These are phyloP conservation scores for Oncorhynchus clarkii DNA, from an alignment of 2,113 vertebrate species.

Conservation along the genomic window DNA sequence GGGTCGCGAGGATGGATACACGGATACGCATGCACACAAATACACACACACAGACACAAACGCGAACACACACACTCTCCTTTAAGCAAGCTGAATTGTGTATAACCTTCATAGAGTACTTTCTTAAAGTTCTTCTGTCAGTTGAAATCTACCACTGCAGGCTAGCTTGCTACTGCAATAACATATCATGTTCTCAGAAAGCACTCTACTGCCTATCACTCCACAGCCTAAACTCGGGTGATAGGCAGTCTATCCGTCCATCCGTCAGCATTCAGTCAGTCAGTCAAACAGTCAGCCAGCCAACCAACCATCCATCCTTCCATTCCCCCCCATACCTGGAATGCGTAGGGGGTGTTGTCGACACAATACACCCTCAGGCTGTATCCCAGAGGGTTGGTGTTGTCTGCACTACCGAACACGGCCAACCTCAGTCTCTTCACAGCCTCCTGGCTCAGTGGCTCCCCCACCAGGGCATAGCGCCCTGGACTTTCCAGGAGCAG, in stretches of 20 bases:
- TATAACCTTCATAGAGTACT: neutral
- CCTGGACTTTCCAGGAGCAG: slow-evolving; percentile 91
- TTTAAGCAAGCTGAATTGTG: neutral
- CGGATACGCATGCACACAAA: too few species aligned
- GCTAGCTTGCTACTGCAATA: neutral
- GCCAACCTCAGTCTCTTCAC: slow-evolving; percentile 92
- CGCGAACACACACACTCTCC: neutral
- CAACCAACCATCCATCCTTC: slow-evolving; percentile 26
- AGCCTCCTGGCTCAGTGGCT: slow-evolving; percentile 85
- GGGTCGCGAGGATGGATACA: too few species aligned
- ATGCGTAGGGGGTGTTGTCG: slow-evolving; percentile 93
- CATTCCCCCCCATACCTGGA: slow-evolving; percentile 79
- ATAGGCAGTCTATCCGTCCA: neutral
- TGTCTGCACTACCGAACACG: slow-evolving; percentile 87
- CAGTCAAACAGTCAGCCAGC: too few species aligned
- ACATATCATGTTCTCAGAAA: neutral
- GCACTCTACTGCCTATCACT: neutral
- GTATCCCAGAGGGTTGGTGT: slow-evolving; percentile 86
- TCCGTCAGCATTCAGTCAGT: too few species aligned
- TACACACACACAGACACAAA: neutral
- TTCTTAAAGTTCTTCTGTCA: neutral
- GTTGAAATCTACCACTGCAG: neutral
- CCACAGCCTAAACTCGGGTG: neutral
- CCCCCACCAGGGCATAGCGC: slow-evolving; percentile 90
- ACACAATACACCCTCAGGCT: slow-evolving; percentile 93